phyloP scores from a whole-genome alignment of 2,113 vertebrate species.

The Poeciliopsis turrubarensis region DNA sequence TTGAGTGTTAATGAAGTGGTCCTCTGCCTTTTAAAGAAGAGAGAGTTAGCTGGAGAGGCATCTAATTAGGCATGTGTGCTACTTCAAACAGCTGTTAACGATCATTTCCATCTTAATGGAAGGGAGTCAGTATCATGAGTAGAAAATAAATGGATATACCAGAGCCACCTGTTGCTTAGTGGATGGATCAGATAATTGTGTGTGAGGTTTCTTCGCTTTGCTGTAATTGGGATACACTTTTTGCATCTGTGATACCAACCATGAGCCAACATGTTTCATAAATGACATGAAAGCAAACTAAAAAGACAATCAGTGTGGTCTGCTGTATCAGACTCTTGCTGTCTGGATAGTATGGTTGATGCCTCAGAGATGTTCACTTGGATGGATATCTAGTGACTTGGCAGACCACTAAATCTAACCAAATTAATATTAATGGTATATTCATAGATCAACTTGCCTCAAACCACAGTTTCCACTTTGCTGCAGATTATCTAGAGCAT shows the following conservation, averaged over 20 bases:
- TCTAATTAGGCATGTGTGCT: conserved; percentile 48
- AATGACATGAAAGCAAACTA: neutral
- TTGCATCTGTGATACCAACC: neutral
- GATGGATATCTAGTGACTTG: conserved; percentile 12
- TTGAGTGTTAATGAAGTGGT: conserved; percentile 58
- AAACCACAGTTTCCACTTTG: neutral
- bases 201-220: neutral
- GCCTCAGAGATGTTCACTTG: conserved; percentile 9
- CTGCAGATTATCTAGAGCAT: neutral
- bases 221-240: conserved; percentile 2
- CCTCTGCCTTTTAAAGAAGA: conserved; percentile 30
- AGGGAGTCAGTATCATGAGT: conserved; percentile 9
- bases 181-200: neutral
- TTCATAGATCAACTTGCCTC: conserved; percentile 1
- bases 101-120: conserved; percentile 31
- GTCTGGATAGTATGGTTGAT: neutral
- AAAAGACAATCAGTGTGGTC: neutral
- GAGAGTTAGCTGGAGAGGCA: conserved; percentile 18
- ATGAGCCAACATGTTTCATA: neutral
- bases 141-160: conserved; percentile 25
- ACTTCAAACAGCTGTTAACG: conserved; percentile 45
- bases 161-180: conserved; percentile 1
- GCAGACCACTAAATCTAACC: neutral
- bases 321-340: neutral
- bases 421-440: conserved; percentile 11